phyloP scores from a whole-genome alignment of 2,888 invertebrate genomes.

The Prostheceraeus crozeri region DNA sequence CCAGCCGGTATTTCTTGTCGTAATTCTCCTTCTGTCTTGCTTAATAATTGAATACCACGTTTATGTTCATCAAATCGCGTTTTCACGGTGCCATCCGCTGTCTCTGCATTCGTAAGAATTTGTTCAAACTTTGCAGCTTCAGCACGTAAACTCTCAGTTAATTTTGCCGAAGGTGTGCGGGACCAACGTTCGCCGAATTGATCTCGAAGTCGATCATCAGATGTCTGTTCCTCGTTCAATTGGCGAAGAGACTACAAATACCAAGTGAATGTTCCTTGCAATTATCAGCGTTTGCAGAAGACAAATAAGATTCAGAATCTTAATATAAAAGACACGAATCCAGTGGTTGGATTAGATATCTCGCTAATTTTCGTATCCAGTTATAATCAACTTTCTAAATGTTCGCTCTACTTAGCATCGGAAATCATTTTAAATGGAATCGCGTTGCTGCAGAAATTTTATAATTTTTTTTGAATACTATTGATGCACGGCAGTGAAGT shows the following conservation, averaged over 20 bases:
- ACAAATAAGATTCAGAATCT: too few species aligned
- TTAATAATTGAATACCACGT: constrained; percentile 73
- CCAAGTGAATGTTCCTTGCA: neutral
- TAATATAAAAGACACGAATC: too few species aligned
- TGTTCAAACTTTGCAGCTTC: constrained; percentile 82
- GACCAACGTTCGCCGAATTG: constrained; percentile 91
- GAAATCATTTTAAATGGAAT: too few species aligned
- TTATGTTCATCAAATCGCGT: constrained; percentile 60
- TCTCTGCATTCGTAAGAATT: constrained; percentile 46
- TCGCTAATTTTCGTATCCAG: too few species aligned
- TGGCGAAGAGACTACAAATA: constrained; percentile 59
- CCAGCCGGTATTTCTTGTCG: constrained; percentile 53
- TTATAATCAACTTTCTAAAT: too few species aligned
- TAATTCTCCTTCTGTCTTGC: constrained; percentile 62
- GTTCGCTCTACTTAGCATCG: too few species aligned
- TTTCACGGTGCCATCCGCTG: constrained; percentile 37
- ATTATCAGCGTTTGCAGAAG: neutral
- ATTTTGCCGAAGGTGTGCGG: constrained; percentile 73
- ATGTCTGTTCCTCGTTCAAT: constrained; percentile 80
- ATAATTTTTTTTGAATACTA: too few species aligned
- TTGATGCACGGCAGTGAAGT: too few species aligned
- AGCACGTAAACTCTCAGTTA: constrained; percentile 72
- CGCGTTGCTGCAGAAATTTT: too few species aligned
- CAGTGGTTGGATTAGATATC: too few species aligned
- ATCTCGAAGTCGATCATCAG: constrained; percentile 74